Evolutionary conservation across 2,888 invertebrate species (phyloP), one percentile per base, ranked within the genome.

Genomic region (Glaucopsyche alexis): DNA sequence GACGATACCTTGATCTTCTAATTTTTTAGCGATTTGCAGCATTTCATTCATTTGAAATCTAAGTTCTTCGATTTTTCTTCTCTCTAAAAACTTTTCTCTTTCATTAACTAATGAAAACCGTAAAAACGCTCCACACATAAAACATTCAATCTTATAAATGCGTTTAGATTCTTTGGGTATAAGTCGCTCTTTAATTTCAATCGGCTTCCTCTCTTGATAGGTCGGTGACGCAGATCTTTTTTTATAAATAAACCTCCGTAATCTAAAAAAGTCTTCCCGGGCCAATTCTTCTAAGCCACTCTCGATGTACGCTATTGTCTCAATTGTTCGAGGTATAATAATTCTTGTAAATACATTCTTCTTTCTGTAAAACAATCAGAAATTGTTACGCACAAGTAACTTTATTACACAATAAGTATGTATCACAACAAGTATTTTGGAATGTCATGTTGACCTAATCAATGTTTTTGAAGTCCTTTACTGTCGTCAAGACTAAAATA

Each of bases 231-330:
- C 14, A 29, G 76, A 75, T 78, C 75, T 72, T 73, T 81, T 16
- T 75, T 77, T 74, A 82, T 83, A 6, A 79, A 82, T 71, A 6
- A 84, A 78, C 72, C 80, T 82, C 77, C 84, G 84, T 0, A 83
- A 65, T 77, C 84, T 79, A 67, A 78, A 84, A 49, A 82, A 83
- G 8, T 85, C 82, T 65, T 85, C 84, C 77, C 85, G 81, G 0
- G 77, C 82, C 7, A 77, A 69, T 73, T 85, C 85, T 74, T 85
- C 83, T 19, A 86, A 50, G 74, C 82, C 81, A 14, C 76, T 74
- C 11, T 77, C 60, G 55, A 85, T 84, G 52, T 85, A 85, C 7
- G 55, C 72, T 47, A 83, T 78, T 0, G 82, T 83, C 2, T 77
- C 76, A 40, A 76, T 73, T 5, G 81, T 80, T 78, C 78, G 82